Evolutionary conservation across 1,140 invertebrate species (phyloP).

Genomic region (Acromyrmex charruanus): DNA sequence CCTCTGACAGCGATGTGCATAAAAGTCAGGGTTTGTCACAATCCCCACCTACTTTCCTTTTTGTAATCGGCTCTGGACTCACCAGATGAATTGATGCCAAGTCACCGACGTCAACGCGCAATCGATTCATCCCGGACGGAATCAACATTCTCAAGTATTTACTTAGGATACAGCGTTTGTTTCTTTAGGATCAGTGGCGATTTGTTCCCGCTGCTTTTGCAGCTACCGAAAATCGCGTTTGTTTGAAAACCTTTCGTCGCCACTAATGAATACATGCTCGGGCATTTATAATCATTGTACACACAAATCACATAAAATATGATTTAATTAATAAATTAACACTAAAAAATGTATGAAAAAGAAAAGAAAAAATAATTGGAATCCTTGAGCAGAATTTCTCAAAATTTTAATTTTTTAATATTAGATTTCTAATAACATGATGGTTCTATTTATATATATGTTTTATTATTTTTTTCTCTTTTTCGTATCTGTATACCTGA

Average conservation of each 20-base stretch:
- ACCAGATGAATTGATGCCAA: constrained; percentile 72
- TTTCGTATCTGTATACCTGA: too few relatives aligned
- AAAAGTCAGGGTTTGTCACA: constrained; percentile 67
- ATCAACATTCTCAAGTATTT: constrained; percentile 75
- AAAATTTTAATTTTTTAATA: background rate
- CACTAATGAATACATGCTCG: background rate
- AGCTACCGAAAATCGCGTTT: background rate
- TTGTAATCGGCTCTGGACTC: constrained; percentile 52
- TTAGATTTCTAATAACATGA: background rate
- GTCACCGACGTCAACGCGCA: constrained; percentile 75
- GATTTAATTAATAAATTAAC: background rate
- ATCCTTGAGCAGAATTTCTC: background rate
- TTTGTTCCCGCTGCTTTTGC: constrained; percentile 52
- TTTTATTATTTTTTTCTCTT: background rate
- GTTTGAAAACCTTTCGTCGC: constrained; percentile 63
- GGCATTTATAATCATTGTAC: background rate
- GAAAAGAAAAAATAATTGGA: background rate
- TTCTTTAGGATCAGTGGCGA: constrained; percentile 67
- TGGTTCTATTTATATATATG: background rate
- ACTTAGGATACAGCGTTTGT: constrained; percentile 72
- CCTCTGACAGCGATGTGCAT: constrained; percentile 65
- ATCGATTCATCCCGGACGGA: constrained; percentile 25
- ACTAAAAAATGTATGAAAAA: background rate
- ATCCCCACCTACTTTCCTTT: constrained; percentile 25
- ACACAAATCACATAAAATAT: background rate